phyloP scores from a whole-genome alignment of 1,140 invertebrate species.

The Camponotus vicinus region DNA sequence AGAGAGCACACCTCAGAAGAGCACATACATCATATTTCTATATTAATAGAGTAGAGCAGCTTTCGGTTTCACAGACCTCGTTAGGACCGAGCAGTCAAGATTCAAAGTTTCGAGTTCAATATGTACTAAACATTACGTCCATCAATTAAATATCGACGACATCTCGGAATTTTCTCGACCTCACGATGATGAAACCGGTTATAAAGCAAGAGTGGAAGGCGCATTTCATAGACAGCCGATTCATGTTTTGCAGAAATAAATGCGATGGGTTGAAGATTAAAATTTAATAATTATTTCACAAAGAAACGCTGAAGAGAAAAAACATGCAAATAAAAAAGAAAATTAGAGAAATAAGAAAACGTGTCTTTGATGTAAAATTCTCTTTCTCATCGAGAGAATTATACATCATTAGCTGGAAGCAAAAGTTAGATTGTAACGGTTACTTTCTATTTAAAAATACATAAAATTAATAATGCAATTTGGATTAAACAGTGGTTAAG shows the following conservation, averaged over 20 bases:
- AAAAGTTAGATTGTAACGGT: constrained; percentile 17
- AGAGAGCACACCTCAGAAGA: constrained; percentile 20
- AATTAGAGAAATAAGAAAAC: constrained; percentile 63
- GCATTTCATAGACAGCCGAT: not conserved
- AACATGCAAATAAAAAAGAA: constrained; percentile 68
- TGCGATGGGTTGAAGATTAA: not conserved
- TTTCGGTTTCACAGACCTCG: not conserved
- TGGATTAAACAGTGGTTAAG: not conserved
- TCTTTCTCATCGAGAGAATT: constrained; percentile 75
- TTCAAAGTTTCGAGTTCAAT: not conserved
- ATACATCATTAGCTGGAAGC: constrained; percentile 79
- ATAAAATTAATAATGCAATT: not conserved
- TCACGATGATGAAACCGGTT: constrained; percentile 44
- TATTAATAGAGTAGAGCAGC: not conserved
- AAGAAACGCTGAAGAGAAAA: constrained; percentile 72
- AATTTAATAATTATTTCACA: constrained; percentile 41
- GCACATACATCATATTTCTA: not conserved
- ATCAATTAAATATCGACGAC: not conserved
- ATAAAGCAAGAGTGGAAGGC: not conserved
- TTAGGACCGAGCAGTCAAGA: constrained; percentile 21
- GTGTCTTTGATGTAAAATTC: constrained; percentile 68
- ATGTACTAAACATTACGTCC: not conserved
- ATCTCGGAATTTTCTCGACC: constrained; percentile 33
- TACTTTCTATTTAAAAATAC: constrained; percentile 5
- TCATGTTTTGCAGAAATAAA: constrained; percentile 11